Evolutionary conservation across 2,797 vertebrate genomes (phyloP), one percentile per base, ranked within the genome.

Genomic region (Enteromius treurensis): DNA sequence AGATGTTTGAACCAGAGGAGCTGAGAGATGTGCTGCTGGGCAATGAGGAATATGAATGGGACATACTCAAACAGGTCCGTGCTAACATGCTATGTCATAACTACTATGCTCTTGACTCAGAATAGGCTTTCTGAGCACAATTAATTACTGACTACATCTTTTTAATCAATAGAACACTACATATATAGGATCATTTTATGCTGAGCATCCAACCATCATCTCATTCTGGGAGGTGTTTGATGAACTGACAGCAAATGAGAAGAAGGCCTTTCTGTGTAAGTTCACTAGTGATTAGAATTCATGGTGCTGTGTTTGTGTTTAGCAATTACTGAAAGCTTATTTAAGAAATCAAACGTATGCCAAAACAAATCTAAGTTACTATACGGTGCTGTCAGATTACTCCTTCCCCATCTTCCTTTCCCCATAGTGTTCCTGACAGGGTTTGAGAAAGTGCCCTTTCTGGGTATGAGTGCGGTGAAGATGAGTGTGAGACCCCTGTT

Each of bases 1-100:
- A 96, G 79, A 93, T 98, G 81, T 99, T 99, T 89, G 96, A 97
- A 84, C 97, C 97, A 1, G 96, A 97, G 5, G 97, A 99, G 90
- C 86, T 99, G 89, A 96, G 96, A 83, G 93, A 94, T 7, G 96
- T 98, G 94, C 96, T 97, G 90, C 95, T 97, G 92, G 98, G 98
- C 87, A 95, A 95, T 49, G 96, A 97, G 74, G 94, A 96, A 88
- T 98, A 98, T 40, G 95, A 99, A 87, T 99, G 98, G 98, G 95
- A 96, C 14, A 91, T 94, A 78, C 89, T 99, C 88, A 97, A 96
- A 90, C 93, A 96, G 96, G 98, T 99, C 29, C 2, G 21, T 0
- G 10, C 2, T 60, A 21, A 19, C 17, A 32, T 34, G 11, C 26
- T 5, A 17, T 40, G 45, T 17, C 21, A 34, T 26, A 37, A 13